These are phyloP conservation scores for Drosophila robusta DNA, from an alignment of 2,888 invertebrate species.

Conservation along the genomic window DNA sequence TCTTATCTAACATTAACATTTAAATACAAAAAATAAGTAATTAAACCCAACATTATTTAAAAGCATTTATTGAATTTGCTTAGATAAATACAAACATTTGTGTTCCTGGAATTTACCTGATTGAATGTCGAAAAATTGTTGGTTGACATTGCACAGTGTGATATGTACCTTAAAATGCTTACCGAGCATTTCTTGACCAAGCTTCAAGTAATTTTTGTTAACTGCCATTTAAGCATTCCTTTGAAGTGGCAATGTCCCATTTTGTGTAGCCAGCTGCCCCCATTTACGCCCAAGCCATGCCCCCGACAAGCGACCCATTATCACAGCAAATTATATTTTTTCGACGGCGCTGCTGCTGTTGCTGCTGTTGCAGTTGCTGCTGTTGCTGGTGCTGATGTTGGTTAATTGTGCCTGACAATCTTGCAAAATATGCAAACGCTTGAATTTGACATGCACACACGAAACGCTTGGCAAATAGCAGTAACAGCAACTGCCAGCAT, in stretches of 20 bases:
- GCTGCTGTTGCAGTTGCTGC: constrained; percentile 13
- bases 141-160: no score
- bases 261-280: constrained; percentile 34
- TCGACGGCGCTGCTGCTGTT: constrained; percentile 25
- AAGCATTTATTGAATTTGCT: no score
- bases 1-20: no score
- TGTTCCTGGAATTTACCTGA: no score
- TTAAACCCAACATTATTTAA: no score
- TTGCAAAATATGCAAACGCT: constrained; percentile 79
- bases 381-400: constrained; percentile 69
- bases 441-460: constrained; percentile 80
- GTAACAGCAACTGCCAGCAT: constrained; percentile 60
- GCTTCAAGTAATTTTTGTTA: background rate
- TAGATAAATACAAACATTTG: no score
- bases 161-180: no score
- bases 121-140: no score
- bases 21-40: no score
- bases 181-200: no score
- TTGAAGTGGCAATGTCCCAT: constrained; percentile 49
- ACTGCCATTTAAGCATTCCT: constrained; percentile 42
- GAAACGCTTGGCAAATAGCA: constrained; percentile 77
- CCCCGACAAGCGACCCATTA: constrained; percentile 50
- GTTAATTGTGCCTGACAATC: constrained; percentile 78
- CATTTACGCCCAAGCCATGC: constrained; percentile 17
- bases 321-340: constrained; percentile 72